A percentile compares a stretch with the other conserved stretches of the same genome.
These are phyloP conservation scores for Porites rus DNA, from an alignment of 92 coral and sea anemone species.

Conservation along the genomic window DNA sequence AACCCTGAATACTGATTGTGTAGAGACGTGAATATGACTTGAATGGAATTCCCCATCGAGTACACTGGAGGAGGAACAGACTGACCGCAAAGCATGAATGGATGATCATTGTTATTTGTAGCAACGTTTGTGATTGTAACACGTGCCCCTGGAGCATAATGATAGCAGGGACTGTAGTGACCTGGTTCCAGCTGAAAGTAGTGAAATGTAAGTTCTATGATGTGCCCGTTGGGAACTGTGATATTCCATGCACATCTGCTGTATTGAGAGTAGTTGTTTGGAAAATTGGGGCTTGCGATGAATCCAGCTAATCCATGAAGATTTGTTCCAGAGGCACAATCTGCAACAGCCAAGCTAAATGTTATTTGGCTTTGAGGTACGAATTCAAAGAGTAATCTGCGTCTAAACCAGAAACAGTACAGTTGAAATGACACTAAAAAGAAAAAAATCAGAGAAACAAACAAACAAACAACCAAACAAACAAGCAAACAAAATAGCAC, in stretches of 20 bases:
- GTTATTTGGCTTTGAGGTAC: no score
- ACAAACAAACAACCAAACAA: no score
- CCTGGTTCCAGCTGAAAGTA: not conserved
- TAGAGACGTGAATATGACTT: not conserved
- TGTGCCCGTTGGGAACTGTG: conserved; percentile 31
- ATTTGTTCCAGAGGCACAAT: no score
- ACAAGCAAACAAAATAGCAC: no score
- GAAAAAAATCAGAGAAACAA: no score
- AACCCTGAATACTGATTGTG: not conserved
- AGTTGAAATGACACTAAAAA: no score
- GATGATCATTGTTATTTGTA: not conserved
- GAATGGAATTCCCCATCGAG: not conserved
- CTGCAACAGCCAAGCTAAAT: no score
- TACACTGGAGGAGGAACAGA: not conserved
- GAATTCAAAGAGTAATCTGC: no score
- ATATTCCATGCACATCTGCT: conserved; percentile 28
- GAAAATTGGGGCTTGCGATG: conserved; percentile 23
- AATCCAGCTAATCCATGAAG: no score
- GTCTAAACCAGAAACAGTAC: no score
- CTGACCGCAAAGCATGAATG: not conserved
- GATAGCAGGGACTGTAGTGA: no score
- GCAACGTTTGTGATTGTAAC: not conserved
- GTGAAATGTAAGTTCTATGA: not conserved
- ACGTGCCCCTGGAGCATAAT: not conserved
- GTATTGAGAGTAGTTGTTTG: not conserved